Evolutionary conservation across 2,113 vertebrate species (phyloP).

Genomic region (Cyanocitta stelleri): DNA sequence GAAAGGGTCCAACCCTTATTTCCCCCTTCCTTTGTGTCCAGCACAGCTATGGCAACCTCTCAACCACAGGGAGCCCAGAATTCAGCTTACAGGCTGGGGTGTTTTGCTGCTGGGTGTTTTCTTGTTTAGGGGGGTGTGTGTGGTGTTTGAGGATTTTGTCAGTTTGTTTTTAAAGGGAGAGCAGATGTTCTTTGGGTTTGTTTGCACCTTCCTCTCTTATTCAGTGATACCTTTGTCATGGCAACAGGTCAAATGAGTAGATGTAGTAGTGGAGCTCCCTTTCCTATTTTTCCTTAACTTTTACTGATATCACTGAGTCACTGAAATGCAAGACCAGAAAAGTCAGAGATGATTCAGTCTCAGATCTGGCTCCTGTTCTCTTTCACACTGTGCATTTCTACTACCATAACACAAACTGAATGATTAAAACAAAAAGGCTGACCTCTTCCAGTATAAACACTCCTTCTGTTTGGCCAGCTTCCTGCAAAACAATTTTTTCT

Average conservation of each 20-base stretch:
- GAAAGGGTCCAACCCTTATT: neutral
- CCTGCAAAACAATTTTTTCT: neutral
- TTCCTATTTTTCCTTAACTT: neutral
- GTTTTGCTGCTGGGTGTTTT: neutral
- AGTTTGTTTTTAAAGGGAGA: neutral
- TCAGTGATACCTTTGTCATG: neutral
- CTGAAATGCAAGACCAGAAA: neutral
- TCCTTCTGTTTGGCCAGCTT: conserved; percentile 4
- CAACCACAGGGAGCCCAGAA: neutral
- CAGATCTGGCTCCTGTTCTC: neutral
- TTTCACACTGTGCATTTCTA: neutral
- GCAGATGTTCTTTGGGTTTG: neutral
- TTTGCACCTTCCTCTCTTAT: neutral
- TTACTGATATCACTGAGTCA: neutral
- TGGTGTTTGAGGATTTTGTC: neutral
- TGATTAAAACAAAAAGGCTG: neutral
- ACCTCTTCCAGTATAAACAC: conserved; percentile 21
- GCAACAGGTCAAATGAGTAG: neutral
- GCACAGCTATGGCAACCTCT: neutral
- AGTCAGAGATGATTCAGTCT: neutral
- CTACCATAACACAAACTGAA: neutral
- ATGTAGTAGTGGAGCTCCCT: neutral
- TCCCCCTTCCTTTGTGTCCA: neutral
- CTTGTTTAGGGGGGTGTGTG: neutral
- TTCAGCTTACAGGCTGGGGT: fast-evolving